phyloP scores from a whole-genome alignment of 2,113 vertebrate genomes.

The Lipotes vexillifer region DNA sequence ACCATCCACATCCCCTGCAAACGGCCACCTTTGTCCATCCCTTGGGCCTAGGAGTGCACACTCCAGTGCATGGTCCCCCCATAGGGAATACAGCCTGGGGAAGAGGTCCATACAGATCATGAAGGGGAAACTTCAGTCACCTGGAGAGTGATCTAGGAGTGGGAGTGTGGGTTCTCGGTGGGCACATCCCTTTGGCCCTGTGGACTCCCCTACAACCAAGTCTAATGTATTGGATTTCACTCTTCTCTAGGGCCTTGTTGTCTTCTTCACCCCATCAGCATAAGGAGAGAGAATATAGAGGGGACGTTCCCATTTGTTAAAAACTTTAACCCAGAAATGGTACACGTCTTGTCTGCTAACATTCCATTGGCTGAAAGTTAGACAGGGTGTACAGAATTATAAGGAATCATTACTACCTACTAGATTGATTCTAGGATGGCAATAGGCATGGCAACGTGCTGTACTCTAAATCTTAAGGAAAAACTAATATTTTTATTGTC shows the following conservation, averaged over 20 bases:
- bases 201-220: background rate
- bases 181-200: background rate
- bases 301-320: background rate
- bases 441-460: background rate
- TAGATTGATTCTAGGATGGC: background rate
- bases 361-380: background rate
- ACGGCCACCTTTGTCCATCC: background rate
- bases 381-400: background rate
- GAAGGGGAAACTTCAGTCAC: background rate
- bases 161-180: background rate
- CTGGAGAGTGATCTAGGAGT: background rate
- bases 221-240: background rate
- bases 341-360: background rate
- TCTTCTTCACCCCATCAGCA: background rate
- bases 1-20: background rate
- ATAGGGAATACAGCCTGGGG: background rate
- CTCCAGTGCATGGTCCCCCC: background rate
- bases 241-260: background rate
- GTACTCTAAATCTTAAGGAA: background rate
- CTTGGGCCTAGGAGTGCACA: background rate
- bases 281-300: background rate
- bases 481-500: background rate
- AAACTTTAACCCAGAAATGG: background rate
- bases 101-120: background rate
- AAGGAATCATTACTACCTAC: background rate